Evolutionary conservation across 2,888 invertebrate genomes (phyloP).

Genomic region (Alentia gelatinosa): DNA sequence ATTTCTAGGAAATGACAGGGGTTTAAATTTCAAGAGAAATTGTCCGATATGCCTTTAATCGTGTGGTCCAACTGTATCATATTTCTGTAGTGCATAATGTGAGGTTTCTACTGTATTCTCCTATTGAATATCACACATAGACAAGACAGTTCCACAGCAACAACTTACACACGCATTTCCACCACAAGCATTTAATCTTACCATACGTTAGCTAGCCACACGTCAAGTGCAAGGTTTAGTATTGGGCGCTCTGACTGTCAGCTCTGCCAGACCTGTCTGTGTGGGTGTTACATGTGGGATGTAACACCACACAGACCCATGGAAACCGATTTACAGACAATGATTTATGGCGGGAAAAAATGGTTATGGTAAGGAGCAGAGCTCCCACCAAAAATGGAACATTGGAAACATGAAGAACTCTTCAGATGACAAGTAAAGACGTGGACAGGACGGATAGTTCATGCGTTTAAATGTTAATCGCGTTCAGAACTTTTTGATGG

Average conservation of each 20-base stretch:
- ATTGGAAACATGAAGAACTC: not conserved
- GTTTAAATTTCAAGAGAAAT: too few relatives aligned
- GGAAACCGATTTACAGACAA: conserved; percentile 39
- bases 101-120: too few relatives aligned
- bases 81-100: too few relatives aligned
- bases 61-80: too few relatives aligned
- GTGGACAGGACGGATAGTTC: not conserved
- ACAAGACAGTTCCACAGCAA: too few relatives aligned
- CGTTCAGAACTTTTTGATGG: conserved; percentile 36
- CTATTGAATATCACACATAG: too few relatives aligned
- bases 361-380: too few relatives aligned
- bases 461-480: not conserved
- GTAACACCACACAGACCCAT: not conserved
- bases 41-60: too few relatives aligned
- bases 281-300: not conserved
- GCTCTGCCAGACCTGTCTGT: not conserved
- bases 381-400: not conserved
- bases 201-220: too few relatives aligned
- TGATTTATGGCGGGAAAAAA: not conserved
- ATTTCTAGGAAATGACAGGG: too few relatives aligned
- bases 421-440: not conserved
- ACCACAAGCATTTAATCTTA: too few relatives aligned
- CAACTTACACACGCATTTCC: too few relatives aligned
- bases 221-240: not conserved
- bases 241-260: not conserved